A percentile compares a stretch with the other conserved stretches of the same genome.
These are phyloP conservation scores for Myanophis thanlyinensis DNA, from an alignment of 2,113 vertebrate genomes.

Conservation along the genomic window DNA sequence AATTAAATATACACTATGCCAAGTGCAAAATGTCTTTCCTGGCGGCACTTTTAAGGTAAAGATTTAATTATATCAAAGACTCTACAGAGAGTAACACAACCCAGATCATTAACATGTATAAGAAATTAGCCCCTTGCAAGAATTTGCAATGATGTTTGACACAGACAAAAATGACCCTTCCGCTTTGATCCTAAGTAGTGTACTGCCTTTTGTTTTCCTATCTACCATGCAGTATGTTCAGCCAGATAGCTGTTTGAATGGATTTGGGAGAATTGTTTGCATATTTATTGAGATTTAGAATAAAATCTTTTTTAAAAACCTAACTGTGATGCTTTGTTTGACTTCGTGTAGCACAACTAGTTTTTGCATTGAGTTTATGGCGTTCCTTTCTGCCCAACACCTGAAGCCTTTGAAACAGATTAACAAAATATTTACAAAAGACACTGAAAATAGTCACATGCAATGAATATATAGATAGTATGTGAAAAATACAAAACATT, in stretches of 20 bases:
- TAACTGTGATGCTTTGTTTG: not conserved
- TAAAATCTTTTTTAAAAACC: not conserved
- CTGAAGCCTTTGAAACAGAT: not conserved
- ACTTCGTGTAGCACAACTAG: not conserved
- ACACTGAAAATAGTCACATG: not conserved
- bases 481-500: not conserved
- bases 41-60: conserved; percentile 16
- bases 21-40: conserved; percentile 21
- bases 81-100: conserved; percentile 5
- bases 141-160: conserved; percentile 22
- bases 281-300: not conserved
- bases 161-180: conserved; percentile 12
- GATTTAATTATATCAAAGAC: conserved; percentile 16
- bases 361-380: not conserved
- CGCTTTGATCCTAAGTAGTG: conserved; percentile 17
- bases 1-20: conserved; percentile 10
- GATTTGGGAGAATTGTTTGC: not conserved
- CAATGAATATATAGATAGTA: not conserved
- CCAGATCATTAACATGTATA: conserved; percentile 11
- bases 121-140: not conserved
- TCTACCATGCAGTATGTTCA: not conserved
- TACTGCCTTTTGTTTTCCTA: not conserved
- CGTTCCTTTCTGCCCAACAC: not conserved
- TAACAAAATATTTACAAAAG: not conserved
- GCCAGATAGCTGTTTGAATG: not conserved